A percentile compares a stretch with the other conserved stretches of the same genome.
These are phyloP conservation scores for Himalopsyche phryganea DNA, from an alignment of 1,140 invertebrate species.

Conservation along the genomic window DNA sequence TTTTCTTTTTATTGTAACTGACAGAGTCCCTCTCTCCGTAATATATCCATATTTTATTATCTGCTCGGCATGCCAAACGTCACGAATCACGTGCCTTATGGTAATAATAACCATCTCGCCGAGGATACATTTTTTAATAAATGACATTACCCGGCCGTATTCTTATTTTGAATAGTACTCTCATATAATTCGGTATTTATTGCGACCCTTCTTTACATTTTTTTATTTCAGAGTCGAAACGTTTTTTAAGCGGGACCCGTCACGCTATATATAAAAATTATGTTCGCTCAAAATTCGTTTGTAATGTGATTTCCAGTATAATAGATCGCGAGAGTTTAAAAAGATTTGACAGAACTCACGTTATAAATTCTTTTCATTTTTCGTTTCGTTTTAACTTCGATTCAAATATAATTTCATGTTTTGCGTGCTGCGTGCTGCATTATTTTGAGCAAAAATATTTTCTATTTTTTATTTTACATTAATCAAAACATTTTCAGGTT, in stretches of 20 bases:
- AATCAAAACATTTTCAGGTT: too few relatives aligned
- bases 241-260: constrained; percentile 3
- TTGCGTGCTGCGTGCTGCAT: too few relatives aligned
- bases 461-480: too few relatives aligned
- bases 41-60: constrained; percentile 20
- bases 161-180: constrained; percentile 4
- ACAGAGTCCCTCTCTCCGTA: constrained; percentile 9
- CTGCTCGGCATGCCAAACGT: constrained; percentile 16
- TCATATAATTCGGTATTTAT: constrained; percentile 9
- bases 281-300: too few relatives aligned
- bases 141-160: constrained; percentile 4
- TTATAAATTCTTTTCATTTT: too few relatives aligned
- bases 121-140: constrained; percentile 7
- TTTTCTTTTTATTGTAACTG: too few relatives aligned
- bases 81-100: constrained; percentile 23
- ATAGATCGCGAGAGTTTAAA: too few relatives aligned
- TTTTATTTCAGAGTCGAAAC: not conserved
- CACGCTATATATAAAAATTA: constrained; percentile 6
- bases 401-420: too few relatives aligned
- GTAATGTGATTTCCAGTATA: too few relatives aligned
- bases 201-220: constrained; percentile 1
- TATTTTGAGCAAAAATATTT: too few relatives aligned
- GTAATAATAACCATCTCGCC: constrained; percentile 21
- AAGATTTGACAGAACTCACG: too few relatives aligned
- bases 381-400: too few relatives aligned